Evolutionary conservation across 2,888 invertebrate species (phyloP).

Genomic region (Nasonovia ribisnigri): DNA sequence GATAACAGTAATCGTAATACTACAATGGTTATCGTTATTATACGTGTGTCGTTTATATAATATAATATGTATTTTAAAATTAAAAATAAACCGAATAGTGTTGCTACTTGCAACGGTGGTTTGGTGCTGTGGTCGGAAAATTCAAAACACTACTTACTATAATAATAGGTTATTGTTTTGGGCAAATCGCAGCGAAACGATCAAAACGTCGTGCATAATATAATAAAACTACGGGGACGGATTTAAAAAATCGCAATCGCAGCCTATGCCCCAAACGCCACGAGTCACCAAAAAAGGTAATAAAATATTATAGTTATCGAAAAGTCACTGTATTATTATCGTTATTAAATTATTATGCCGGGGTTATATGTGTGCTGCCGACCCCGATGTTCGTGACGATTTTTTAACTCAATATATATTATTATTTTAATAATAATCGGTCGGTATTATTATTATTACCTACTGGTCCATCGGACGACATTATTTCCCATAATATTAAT

Average conservation of each 20-base stretch:
- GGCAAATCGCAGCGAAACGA: background rate
- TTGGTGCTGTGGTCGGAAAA: background rate
- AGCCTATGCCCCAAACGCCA: background rate
- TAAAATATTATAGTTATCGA: background rate
- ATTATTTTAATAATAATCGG: conserved; percentile 7
- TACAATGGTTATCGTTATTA: background rate
- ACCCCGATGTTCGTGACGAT: background rate
- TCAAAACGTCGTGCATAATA: background rate
- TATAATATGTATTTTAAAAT: background rate
- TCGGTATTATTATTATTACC: background rate
- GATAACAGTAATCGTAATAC: background rate
- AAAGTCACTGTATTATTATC: background rate
- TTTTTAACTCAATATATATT: background rate
- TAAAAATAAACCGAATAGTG: background rate
- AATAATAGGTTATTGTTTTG: background rate
- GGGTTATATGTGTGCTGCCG: background rate
- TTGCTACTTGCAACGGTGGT: background rate
- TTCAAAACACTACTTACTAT: background rate
- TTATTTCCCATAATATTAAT: background rate
- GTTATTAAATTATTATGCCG: background rate
- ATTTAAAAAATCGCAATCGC: background rate
- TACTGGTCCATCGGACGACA: background rate
- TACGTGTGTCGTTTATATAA: background rate
- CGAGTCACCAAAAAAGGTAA: background rate
- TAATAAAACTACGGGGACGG: background rate